Evolutionary conservation across 2,113 vertebrate genomes (phyloP).

Genomic region (Calypte anna): DNA sequence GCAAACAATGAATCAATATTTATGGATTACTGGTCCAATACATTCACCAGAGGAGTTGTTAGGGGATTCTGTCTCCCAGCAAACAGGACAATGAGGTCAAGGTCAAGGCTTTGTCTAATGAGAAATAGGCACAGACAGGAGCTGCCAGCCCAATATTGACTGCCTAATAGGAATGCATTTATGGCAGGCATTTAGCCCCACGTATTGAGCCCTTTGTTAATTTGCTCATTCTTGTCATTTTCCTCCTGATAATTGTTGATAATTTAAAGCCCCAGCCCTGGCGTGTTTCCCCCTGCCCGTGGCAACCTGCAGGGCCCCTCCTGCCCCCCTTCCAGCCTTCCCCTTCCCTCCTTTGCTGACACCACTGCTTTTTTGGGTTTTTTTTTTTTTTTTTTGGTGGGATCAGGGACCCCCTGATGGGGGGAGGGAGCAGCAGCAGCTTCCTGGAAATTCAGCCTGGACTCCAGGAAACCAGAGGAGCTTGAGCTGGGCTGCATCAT

Average conservation of each 20-base stretch:
- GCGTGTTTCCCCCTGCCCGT: too few relatives aligned
- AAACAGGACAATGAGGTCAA: slow-evolving; percentile 84
- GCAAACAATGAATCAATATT: slow-evolving; percentile 95
- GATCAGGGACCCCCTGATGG: not conserved
- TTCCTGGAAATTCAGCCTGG: not conserved
- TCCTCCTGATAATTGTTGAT: not conserved
- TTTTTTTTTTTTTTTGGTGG: not conserved
- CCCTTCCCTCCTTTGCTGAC: not conserved
- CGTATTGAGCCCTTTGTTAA: not conserved
- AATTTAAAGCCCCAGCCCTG: not conserved
- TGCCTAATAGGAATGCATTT: slow-evolving; percentile 74
- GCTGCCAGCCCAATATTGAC: slow-evolving; percentile 82
- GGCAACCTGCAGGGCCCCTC: too few relatives aligned
- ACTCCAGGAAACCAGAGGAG: not conserved
- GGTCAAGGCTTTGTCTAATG: slow-evolving; percentile 88
- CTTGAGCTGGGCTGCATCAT: not conserved
- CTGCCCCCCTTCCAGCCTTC: not conserved
- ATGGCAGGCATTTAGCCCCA: not conserved
- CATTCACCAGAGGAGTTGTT: slow-evolving; percentile 79
- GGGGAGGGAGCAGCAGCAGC: not conserved
- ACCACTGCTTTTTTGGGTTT: not conserved
- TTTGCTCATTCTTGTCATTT: not conserved
- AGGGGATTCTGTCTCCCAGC: slow-evolving; percentile 77
- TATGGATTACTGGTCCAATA: slow-evolving; percentile 88
- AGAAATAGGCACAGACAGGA: slow-evolving; percentile 78